These are phyloP conservation scores for Pterois miles DNA, from an alignment of 2,797 vertebrate species.

Conservation along the genomic window DNA sequence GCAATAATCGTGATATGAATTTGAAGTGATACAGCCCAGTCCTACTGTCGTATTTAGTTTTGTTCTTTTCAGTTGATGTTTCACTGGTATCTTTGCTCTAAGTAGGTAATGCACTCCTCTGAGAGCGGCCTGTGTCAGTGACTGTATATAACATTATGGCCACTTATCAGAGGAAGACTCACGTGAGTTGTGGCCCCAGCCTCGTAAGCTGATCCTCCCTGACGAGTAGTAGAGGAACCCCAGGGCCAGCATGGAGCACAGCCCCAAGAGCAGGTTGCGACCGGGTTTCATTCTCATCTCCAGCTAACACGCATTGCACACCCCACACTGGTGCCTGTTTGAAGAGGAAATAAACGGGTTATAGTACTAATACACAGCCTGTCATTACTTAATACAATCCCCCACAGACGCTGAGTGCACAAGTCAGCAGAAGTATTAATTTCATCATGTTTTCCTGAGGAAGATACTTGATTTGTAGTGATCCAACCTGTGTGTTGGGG, in stretches of 20 bases:
- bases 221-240: constrained; percentile 93
- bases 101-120: neutral
- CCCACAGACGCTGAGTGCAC: neutral
- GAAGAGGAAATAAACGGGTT: constrained; percentile 2
- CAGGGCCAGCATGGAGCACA: constrained; percentile 90
- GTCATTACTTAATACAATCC: neutral
- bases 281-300: constrained; percentile 90
- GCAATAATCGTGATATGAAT: neutral
- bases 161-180: constrained; percentile 72
- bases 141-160: neutral
- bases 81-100: neutral
- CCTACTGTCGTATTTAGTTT: neutral
- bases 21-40: neutral
- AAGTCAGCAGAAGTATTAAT: neutral
- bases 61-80: neutral
- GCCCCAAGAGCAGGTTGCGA: constrained; percentile 88
- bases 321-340: constrained; percentile 22
- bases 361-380: neutral
- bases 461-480: neutral
- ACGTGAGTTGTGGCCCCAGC: constrained; percentile 87
- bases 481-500: neutral
- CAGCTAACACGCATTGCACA: constrained; percentile 52
- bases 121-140: neutral
- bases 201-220: constrained; percentile 88
- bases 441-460: neutral